phyloP scores from a whole-genome alignment of 2,888 invertebrate species.

The Sinotaia quadrata region DNA sequence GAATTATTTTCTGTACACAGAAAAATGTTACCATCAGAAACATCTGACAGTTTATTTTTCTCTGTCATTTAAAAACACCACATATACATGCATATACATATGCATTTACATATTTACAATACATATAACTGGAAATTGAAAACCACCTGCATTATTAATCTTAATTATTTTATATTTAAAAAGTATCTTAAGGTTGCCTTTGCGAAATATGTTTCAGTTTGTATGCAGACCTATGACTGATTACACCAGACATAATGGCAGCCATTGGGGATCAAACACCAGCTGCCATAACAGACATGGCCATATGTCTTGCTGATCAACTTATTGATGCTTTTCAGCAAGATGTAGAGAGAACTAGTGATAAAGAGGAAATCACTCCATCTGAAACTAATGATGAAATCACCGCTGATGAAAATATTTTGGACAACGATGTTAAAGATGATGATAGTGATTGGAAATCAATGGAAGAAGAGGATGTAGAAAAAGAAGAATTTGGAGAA shows the following conservation, averaged over 20 bases:
- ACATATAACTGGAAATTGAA: too few relatives aligned
- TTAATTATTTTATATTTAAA: too few relatives aligned
- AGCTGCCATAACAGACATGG: constrained; percentile 17
- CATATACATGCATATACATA: too few relatives aligned
- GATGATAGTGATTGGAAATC: constrained; percentile 17
- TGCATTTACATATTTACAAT: too few relatives aligned
- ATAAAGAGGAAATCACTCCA: neutral
- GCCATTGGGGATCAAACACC: neutral
- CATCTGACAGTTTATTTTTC: too few relatives aligned
- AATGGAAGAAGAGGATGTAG: constrained; percentile 14
- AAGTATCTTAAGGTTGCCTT: too few relatives aligned
- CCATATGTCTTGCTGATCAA: constrained; percentile 18
- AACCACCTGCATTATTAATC: too few relatives aligned
- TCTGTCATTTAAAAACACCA: too few relatives aligned
- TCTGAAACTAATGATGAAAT: constrained; percentile 1
- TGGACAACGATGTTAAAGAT: constrained; percentile 13
- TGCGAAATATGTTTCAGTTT: too few relatives aligned
- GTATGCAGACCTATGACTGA: too few relatives aligned
- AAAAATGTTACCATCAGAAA: too few relatives aligned
- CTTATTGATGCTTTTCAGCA: constrained; percentile 24
- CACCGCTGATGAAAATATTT: neutral
- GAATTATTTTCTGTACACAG: too few relatives aligned
- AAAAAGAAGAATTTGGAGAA: neutral
- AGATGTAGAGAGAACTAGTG: constrained; percentile 6
- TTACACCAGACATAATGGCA: neutral